Evolutionary conservation across 2,113 vertebrate genomes (phyloP).

Genomic region (Cheirogaleus medius): DNA sequence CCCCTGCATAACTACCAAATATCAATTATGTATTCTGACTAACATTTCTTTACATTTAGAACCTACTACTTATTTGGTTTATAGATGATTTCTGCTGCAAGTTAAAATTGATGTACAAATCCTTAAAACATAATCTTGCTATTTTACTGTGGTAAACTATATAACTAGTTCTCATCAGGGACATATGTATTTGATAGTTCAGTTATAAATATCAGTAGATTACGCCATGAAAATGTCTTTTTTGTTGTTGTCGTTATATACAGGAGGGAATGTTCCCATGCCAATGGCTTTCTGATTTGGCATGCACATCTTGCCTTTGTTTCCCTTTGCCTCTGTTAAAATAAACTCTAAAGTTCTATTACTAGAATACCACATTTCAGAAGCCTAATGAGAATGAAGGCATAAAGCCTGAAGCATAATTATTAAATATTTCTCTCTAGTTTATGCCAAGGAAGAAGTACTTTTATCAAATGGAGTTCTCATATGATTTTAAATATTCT

Average conservation of each 20-base stretch:
- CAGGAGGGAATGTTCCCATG: background rate
- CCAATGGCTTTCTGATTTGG: background rate
- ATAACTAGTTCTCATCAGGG: background rate
- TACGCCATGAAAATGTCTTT: background rate
- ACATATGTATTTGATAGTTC: background rate
- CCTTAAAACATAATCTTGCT: background rate
- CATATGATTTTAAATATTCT: background rate
- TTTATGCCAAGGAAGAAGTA: background rate
- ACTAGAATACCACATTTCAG: background rate
- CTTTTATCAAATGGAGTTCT: background rate
- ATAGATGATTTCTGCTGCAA: background rate
- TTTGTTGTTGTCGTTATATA: background rate
- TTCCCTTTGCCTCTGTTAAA: constrained; percentile 10
- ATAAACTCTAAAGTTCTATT: constrained; percentile 26
- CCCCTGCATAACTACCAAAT: constrained; percentile 35
- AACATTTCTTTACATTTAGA: background rate
- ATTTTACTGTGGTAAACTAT: background rate
- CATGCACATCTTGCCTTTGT: background rate
- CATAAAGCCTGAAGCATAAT: background rate
- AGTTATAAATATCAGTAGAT: background rate
- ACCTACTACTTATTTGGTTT: background rate
- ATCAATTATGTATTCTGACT: constrained; percentile 27
- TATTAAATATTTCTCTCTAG: background rate
- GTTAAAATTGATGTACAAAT: background rate
- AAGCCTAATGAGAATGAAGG: background rate